Conservation (phyloP, 2,797 vertebrate species). For the Scolopax bukidnonensis region DNA sequence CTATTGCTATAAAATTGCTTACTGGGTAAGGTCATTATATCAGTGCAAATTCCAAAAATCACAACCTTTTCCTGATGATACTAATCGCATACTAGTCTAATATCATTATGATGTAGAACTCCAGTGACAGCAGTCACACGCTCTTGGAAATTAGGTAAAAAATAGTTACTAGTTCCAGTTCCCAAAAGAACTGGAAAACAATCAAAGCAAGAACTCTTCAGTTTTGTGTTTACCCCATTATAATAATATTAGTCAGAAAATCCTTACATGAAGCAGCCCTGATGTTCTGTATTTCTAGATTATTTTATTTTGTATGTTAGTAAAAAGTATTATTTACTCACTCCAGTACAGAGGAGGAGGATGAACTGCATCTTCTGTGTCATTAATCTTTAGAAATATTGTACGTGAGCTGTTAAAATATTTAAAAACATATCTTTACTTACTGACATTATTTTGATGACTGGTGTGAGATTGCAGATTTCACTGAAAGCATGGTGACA, state of each 20-base stretch:
- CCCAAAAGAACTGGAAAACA: not conserved
- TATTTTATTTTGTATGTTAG: not conserved
- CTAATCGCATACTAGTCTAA: slow-evolving; percentile 13
- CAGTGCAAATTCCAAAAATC: not conserved
- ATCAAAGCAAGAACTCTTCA: not conserved
- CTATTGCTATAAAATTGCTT: not conserved
- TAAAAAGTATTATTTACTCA: not conserved
- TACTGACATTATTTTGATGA: slow-evolving; percentile 39
- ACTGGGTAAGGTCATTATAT: not conserved
- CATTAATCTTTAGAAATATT: not conserved
- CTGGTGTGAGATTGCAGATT: not conserved
- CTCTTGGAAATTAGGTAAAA: not conserved
- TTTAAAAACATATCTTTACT: not conserved
- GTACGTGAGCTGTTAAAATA: not conserved
- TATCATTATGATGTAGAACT: slow-evolving; percentile 16
- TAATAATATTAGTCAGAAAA: not conserved
- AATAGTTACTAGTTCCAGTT: not conserved
- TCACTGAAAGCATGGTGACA: not conserved
- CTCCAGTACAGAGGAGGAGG: not conserved
- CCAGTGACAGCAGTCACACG: rapidly evolving
- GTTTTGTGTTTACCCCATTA: not conserved
- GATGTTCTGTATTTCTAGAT: not conserved
- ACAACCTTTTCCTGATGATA: not conserved
- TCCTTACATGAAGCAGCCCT: not conserved
- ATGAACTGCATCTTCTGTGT: not conserved